Evolutionary conservation across 2,113 vertebrate genomes (phyloP).

Genomic region (Oreamnos americanus): DNA sequence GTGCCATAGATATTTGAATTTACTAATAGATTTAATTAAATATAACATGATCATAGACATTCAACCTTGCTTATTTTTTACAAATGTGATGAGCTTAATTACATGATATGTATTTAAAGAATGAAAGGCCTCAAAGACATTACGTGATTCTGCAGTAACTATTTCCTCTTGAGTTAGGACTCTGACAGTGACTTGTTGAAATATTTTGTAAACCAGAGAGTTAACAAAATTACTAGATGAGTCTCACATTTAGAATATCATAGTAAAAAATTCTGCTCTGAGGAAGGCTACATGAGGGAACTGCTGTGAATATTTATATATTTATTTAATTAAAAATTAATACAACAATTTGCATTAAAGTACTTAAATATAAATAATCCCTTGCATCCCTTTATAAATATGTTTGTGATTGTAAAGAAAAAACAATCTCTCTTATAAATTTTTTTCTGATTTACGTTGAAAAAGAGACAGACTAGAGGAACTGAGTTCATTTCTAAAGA

Average conservation of each 20-base stretch:
- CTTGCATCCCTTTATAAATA: background rate
- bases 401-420: background rate
- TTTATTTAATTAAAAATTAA: background rate
- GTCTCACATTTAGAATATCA: background rate
- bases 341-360: background rate
- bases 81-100: background rate
- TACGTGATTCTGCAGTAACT: background rate
- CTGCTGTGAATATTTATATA: background rate
- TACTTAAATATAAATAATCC: background rate
- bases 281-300: background rate
- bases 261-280: background rate
- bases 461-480: background rate
- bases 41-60: background rate
- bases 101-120: background rate
- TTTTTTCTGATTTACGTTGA: background rate
- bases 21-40: background rate
- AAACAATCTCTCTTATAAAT: background rate
- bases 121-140: background rate
- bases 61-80: background rate
- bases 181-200: background rate
- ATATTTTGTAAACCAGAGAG: background rate
- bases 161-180: background rate
- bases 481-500: background rate
- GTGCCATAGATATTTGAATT: background rate
- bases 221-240: background rate